Percentiles rank a stretch among this genome's conserved stretches.
phyloP scores from a whole-genome alignment of 2,113 vertebrate species.

The Poecile atricapillus region DNA sequence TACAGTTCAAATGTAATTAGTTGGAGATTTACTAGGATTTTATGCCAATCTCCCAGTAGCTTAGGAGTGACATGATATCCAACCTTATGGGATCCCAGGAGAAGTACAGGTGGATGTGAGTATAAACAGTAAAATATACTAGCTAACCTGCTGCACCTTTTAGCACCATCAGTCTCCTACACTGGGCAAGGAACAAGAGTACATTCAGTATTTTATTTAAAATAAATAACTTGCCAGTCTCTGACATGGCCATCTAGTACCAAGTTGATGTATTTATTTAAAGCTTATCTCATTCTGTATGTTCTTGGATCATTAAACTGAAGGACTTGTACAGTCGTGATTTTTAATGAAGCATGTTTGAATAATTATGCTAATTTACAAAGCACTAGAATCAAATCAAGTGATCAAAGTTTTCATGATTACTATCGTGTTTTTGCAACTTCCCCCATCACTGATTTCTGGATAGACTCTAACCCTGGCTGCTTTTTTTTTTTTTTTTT shows the following conservation, averaged over 20 bases:
- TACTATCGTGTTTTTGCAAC: constrained; percentile 61
- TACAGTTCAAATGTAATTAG: constrained; percentile 78
- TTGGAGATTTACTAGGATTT: constrained; percentile 73
- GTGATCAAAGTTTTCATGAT: constrained; percentile 77
- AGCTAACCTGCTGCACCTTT: neutral
- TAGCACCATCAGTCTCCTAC: neutral
- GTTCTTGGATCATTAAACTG: constrained; percentile 75
- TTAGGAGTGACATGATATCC: constrained; percentile 64
- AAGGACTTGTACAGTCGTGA: constrained; percentile 67
- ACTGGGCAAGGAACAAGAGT: neutral
- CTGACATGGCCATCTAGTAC: neutral
- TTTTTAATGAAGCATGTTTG: constrained; percentile 78
- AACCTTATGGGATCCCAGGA: constrained; percentile 67
- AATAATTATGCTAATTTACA: constrained; percentile 80
- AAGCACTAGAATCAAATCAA: constrained; percentile 80
- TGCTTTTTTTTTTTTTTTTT: neutral
- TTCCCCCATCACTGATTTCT: constrained; percentile 56
- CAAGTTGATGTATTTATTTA: constrained; percentile 66
- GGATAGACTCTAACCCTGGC: constrained; percentile 4
- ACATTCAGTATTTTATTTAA: neutral
- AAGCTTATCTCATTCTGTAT: constrained; percentile 62
- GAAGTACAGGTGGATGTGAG: constrained; percentile 64
- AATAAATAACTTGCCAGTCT: neutral
- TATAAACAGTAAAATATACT: constrained; percentile 62
- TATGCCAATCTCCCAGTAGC: constrained; percentile 69